These are phyloP conservation scores for Loris lydekkerianus DNA, from an alignment of 2,797 vertebrate genomes.

Conservation along the genomic window DNA sequence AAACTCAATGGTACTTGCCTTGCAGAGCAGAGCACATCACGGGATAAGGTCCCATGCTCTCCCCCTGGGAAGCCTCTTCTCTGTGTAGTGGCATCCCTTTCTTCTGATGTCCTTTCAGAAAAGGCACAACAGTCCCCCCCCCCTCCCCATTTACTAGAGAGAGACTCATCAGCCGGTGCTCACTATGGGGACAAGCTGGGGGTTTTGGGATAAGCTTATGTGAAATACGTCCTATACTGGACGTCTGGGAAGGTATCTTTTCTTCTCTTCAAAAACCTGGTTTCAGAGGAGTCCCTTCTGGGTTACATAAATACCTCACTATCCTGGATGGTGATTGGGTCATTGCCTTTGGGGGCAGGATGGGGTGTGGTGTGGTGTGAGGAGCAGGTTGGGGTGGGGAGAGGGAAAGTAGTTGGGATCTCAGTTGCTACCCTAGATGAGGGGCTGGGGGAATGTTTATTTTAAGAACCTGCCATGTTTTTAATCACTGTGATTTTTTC, in stretches of 20 bases:
- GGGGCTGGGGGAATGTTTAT: conserved; percentile 68
- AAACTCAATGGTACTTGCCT: background rate
- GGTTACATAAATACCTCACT: conserved; percentile 81
- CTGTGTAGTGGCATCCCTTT: background rate
- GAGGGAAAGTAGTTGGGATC: conserved; percentile 51
- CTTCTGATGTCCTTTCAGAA: conserved; percentile 27
- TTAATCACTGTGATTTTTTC: conserved; percentile 84
- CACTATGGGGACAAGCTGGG: background rate
- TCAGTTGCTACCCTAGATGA: conserved; percentile 66
- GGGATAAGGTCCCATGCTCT: background rate
- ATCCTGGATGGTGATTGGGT: conserved; percentile 74
- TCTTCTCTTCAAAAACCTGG: conserved; percentile 23
- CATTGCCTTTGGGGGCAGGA: conserved; percentile 56
- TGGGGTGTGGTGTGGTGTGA: conserved; percentile 18
- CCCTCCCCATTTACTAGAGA: background rate
- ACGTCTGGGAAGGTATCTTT: background rate
- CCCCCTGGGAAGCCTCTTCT: background rate
- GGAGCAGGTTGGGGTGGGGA: conserved; percentile 7
- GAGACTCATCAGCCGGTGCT: background rate
- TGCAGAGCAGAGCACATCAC: background rate
- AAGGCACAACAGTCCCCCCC: background rate
- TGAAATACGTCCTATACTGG: conserved; percentile 15
- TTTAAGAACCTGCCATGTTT: conserved; percentile 80
- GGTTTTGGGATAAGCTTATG: background rate
- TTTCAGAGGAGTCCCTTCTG: conserved; percentile 61